Evolutionary conservation across 2,888 invertebrate species (phyloP).

Genomic region (Punctoribates punctum): DNA sequence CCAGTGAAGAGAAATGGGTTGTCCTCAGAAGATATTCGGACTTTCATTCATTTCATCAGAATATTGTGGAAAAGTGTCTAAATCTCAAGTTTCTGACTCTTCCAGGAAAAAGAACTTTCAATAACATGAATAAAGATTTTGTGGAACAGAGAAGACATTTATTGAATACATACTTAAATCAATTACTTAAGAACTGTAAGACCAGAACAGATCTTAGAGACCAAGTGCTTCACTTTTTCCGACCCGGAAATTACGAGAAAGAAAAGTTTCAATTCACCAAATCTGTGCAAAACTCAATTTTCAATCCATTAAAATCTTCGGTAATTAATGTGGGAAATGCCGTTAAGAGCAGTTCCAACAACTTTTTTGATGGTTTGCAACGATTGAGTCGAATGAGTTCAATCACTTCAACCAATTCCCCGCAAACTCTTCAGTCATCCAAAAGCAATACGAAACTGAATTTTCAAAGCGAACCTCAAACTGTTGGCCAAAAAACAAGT

Average conservation of each 20-base stretch:
- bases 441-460: not conserved
- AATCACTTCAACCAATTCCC: not conserved
- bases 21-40: conserved; percentile 89
- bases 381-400: conserved; percentile 28
- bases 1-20: conserved; percentile 74
- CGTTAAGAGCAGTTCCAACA: conserved; percentile 83
- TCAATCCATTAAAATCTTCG: conserved; percentile 75
- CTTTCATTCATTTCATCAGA: conserved; percentile 81
- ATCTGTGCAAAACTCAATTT: conserved; percentile 57
- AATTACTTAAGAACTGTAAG: conserved; percentile 57
- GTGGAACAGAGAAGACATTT: conserved; percentile 73
- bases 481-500: not conserved
- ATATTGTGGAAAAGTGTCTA: conserved; percentile 61
- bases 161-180: conserved; percentile 72
- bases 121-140: conserved; percentile 74
- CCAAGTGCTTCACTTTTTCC: conserved; percentile 63
- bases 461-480: not conserved
- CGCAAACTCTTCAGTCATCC: not conserved
- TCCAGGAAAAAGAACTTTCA: conserved; percentile 89
- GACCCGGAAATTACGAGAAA: conserved; percentile 67
- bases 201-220: conserved; percentile 59
- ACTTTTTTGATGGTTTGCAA: conserved; percentile 71
- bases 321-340: conserved; percentile 70
- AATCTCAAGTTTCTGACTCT: conserved; percentile 63
- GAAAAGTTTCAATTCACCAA: conserved; percentile 55